These are phyloP conservation scores for Monopterus albus DNA, from an alignment of 2,113 vertebrate genomes.

Conservation along the genomic window DNA sequence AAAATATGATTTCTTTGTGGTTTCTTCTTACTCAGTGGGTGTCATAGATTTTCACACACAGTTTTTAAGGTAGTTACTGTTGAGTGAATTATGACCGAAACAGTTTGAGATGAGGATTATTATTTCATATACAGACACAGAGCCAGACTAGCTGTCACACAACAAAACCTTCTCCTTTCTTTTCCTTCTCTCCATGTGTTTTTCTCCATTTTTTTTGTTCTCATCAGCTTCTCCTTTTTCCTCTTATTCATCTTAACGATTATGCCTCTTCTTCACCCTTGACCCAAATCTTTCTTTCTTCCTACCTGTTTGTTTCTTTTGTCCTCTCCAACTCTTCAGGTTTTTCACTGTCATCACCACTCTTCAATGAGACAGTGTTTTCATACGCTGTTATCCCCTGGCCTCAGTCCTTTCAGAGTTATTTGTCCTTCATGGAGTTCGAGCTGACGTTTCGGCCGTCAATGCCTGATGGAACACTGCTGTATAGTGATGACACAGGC, in stretches of 20 bases:
- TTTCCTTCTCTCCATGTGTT: not conserved
- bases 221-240: slow-evolving; percentile 4
- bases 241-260: not conserved
- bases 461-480: slow-evolving; percentile 84
- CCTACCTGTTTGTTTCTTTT: slow-evolving; percentile 64
- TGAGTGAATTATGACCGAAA: slow-evolving; percentile 26
- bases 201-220: not conserved
- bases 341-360: slow-evolving; percentile 88
- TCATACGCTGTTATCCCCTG: slow-evolving; percentile 90
- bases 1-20: slow-evolving; percentile 4
- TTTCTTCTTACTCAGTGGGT: slow-evolving; percentile 7
- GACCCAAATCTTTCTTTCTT: not conserved
- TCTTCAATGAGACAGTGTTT: slow-evolving; percentile 88
- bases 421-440: slow-evolving; percentile 96
- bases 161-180: slow-evolving; percentile 8
- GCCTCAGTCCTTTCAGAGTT: slow-evolving; percentile 90
- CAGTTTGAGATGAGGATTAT: slow-evolving; percentile 22
- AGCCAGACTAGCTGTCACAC: slow-evolving; percentile 16
- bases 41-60: slow-evolving; percentile 11
- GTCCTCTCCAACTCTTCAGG: slow-evolving; percentile 71
- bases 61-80: slow-evolving; percentile 44
- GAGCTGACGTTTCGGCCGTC: slow-evolving; percentile 90
- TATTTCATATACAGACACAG: slow-evolving; percentile 8
- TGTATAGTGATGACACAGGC: slow-evolving; percentile 91
- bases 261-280: not conserved